These are phyloP conservation scores for Ailuropoda melanoleuca DNA, from an alignment of 2,113 vertebrate genomes.

Conservation along the genomic window DNA sequence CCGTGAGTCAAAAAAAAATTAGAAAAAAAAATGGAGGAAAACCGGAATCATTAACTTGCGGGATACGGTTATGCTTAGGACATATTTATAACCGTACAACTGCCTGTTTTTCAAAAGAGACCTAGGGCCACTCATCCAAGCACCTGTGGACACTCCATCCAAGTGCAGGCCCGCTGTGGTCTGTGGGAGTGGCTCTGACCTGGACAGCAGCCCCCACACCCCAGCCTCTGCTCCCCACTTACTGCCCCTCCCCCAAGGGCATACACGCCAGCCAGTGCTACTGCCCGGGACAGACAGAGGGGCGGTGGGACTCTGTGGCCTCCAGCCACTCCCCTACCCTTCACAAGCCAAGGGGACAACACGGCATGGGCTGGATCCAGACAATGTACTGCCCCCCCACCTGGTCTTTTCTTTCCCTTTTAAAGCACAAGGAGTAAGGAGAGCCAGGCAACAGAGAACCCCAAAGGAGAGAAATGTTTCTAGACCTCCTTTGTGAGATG, in stretches of 20 bases:
- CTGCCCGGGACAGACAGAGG: background rate
- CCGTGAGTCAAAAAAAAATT: background rate
- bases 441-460: background rate
- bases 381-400: background rate
- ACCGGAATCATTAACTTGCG: background rate
- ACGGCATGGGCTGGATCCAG: background rate
- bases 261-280: accelerated
- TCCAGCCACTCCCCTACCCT: background rate
- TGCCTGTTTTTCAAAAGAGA: background rate
- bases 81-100: background rate
- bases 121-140: too few relatives aligned
- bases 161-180: too few relatives aligned
- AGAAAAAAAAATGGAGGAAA: background rate
- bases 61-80: background rate
- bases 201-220: background rate
- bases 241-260: background rate
- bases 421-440: background rate
- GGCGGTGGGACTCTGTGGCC: background rate
- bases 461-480: background rate
- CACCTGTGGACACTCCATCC: background rate
- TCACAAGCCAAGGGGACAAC: background rate
- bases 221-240: background rate
- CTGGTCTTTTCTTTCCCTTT: background rate
- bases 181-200: background rate
- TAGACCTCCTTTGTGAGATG: background rate